Evolutionary conservation across 2,888 invertebrate species (phyloP).

Genomic region (Oscheius sp.): DNA sequence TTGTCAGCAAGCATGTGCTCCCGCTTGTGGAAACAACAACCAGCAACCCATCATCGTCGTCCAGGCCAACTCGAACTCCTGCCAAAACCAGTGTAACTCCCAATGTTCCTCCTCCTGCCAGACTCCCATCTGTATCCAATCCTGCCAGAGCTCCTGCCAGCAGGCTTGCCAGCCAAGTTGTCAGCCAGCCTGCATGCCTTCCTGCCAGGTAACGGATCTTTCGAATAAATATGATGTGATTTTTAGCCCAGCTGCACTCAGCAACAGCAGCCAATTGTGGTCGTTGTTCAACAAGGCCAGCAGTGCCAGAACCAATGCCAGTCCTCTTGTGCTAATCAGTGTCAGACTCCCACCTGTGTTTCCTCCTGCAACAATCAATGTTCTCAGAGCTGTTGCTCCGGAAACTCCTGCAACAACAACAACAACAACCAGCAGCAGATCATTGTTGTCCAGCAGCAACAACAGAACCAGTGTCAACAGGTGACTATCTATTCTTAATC

Average conservation of each 20-base stretch:
- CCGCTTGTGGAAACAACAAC: constrained; percentile 44
- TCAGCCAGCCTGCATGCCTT: constrained; percentile 47
- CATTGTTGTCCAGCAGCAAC: constrained; percentile 52
- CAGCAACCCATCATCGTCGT: constrained; percentile 29
- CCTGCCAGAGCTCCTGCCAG: constrained; percentile 51
- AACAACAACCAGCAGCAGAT: constrained; percentile 32
- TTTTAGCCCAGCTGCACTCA: not conserved
- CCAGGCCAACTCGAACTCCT: constrained; percentile 36
- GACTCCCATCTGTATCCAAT: constrained; percentile 50
- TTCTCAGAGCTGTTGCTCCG: not conserved
- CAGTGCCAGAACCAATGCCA: constrained; percentile 50
- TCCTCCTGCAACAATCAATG: not conserved
- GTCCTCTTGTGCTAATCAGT: not conserved
- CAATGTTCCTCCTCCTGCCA: constrained; percentile 48
- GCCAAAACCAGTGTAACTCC: constrained; percentile 49
- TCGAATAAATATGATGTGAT: constrained; percentile 40
- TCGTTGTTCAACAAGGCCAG: constrained; percentile 50
- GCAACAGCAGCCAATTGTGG: constrained; percentile 45
- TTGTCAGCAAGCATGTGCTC: constrained; percentile 51
- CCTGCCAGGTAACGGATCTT: too few relatives aligned
- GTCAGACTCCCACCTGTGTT: not conserved
- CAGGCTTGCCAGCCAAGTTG: constrained; percentile 27
- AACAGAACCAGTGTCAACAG: constrained; percentile 45
- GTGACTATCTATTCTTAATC: too few relatives aligned
- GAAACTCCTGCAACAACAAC: not conserved